phyloP scores from a whole-genome alignment of 2,888 invertebrate species.

The Sympetrum striolatum region DNA sequence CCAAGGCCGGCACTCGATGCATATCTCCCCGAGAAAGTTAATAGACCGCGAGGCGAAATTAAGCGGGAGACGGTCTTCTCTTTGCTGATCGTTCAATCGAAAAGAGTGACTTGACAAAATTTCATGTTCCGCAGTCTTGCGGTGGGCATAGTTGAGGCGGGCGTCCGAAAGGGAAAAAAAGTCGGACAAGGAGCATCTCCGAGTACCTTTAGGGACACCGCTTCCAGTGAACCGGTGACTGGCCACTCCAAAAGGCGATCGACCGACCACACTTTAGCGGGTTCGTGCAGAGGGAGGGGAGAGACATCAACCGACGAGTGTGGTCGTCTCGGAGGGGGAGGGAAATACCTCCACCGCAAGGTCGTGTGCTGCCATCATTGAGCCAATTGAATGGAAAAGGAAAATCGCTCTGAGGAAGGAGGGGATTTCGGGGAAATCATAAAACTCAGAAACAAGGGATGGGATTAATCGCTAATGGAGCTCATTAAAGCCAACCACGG shows the following conservation, averaged over 20 bases:
- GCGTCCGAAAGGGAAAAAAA: background rate
- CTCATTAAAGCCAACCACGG: too few species aligned
- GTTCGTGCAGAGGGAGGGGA: background rate
- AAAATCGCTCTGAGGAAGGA: background rate
- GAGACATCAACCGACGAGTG: background rate
- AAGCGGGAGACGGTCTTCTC: background rate
- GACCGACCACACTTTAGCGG: background rate
- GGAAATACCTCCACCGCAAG: background rate
- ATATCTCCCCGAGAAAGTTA: background rate
- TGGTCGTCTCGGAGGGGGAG: background rate
- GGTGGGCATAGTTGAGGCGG: background rate
- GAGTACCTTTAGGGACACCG: background rate
- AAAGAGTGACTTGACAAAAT: background rate
- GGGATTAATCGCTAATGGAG: too few species aligned
- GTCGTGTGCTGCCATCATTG: background rate
- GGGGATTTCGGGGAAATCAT: too few species aligned
- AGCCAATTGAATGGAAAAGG: background rate
- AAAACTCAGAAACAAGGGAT: too few species aligned
- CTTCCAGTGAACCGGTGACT: background rate
- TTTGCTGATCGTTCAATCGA: background rate
- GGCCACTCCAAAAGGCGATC: background rate
- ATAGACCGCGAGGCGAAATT: background rate
- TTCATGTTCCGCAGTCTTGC: background rate
- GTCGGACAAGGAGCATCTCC: background rate
- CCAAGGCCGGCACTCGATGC: background rate